A percentile compares a stretch with the other conserved stretches of the same genome.
Conservation (phyloP, 2,797 vertebrate genomes). For the Anabas testudineus region DNA sequence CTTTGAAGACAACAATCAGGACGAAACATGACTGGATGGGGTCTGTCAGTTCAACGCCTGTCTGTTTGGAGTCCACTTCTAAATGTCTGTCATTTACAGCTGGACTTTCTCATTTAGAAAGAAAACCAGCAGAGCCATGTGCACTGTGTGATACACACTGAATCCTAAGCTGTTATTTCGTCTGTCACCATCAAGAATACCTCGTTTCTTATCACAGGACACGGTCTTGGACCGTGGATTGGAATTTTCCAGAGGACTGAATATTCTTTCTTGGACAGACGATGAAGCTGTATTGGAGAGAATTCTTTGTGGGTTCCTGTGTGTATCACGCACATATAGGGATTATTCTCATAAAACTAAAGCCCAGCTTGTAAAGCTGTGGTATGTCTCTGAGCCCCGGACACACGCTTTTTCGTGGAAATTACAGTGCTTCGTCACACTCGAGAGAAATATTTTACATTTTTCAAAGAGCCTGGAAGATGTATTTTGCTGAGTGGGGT, state of each 20-base stretch:
- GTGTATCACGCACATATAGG: constrained; percentile 67
- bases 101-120: constrained; percentile 11
- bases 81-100: neutral
- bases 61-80: constrained; percentile 7
- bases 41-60: constrained; percentile 7
- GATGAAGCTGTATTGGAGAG: constrained; percentile 49
- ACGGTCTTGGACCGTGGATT: constrained; percentile 64
- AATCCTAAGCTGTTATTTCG: constrained; percentile 52
- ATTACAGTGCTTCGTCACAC: constrained; percentile 69
- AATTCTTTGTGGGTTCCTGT: constrained; percentile 37
- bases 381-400: constrained; percentile 61
- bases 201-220: constrained; percentile 72
- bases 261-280: constrained; percentile 42
- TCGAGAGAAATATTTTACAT: constrained; percentile 66
- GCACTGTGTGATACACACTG: constrained; percentile 25
- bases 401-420: constrained; percentile 62
- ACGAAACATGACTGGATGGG: neutral
- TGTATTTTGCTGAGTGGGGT: constrained; percentile 75
- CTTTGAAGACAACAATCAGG: neutral
- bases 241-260: constrained; percentile 77
- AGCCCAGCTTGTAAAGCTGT: constrained; percentile 66
- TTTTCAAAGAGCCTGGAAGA: constrained; percentile 67
- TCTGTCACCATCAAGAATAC: constrained; percentile 56
- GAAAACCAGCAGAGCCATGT: constrained; percentile 12
- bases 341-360: constrained; percentile 69